Conservation (phyloP, 2,888 invertebrate species). For the Fabriciana adippe region DNA sequence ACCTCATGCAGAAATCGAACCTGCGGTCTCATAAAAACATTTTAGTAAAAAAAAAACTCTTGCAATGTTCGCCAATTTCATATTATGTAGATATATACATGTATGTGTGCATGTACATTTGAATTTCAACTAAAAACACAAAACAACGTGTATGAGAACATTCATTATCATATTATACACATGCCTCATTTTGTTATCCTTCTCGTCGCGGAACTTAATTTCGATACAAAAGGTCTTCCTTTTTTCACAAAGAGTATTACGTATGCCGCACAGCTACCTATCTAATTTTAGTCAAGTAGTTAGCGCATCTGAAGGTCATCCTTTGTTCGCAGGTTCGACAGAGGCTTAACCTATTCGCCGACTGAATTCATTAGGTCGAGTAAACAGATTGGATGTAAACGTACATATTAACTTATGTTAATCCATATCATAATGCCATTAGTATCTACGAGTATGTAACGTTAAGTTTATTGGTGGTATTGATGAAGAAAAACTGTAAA, state of each 20-base stretch:
- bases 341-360: slow-evolving; percentile 29
- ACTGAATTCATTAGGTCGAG: slow-evolving; percentile 8
- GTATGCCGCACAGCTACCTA: slow-evolving; percentile 55
- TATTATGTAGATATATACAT: too few relatives aligned
- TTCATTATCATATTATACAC: not conserved
- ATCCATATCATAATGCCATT: too few relatives aligned
- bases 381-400: slow-evolving; percentile 12
- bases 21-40: too few relatives aligned
- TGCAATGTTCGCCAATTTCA: too few relatives aligned
- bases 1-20: too few relatives aligned
- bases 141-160: slow-evolving; percentile 4
- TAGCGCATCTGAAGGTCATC: slow-evolving; percentile 66
- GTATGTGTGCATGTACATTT: too few relatives aligned
- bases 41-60: too few relatives aligned
- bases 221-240: slow-evolving; percentile 24
- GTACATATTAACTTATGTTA: slow-evolving; percentile 4
- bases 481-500: too few relatives aligned
- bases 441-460: too few relatives aligned
- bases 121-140: not conserved
- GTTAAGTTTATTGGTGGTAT: too few relatives aligned
- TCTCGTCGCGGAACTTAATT: slow-evolving; percentile 21
- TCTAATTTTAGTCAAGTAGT: slow-evolving; percentile 65
- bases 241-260: slow-evolving; percentile 56
- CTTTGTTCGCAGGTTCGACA: slow-evolving; percentile 54
- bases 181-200: slow-evolving; percentile 3